A percentile compares a stretch with the other conserved stretches of the same genome.
Conservation (phyloP, 2,113 vertebrate species). For the Pteronura brasiliensis region DNA sequence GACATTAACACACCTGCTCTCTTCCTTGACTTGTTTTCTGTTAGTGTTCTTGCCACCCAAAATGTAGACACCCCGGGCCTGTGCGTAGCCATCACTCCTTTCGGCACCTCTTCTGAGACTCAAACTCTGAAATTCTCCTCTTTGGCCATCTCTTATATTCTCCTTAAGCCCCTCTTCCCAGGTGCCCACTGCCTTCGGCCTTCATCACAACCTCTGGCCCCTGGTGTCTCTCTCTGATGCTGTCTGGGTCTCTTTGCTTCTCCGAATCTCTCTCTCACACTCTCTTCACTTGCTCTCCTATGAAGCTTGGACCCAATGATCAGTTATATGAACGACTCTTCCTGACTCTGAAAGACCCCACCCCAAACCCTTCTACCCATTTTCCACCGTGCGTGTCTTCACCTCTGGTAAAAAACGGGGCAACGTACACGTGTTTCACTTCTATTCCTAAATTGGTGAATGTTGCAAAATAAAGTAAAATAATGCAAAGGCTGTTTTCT, state of each 20-base stretch:
- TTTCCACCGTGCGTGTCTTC: neutral
- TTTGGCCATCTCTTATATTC: no score
- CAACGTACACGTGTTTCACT: neutral
- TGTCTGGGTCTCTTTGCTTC: neutral
- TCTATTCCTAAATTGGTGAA: neutral
- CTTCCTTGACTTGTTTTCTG: neutral
- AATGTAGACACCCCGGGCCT: no score
- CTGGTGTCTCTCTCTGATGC: neutral
- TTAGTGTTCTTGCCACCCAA: neutral
- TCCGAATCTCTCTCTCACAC: neutral
- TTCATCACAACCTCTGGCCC: neutral
- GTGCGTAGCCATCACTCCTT: rapidly evolving
- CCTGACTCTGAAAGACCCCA: neutral
- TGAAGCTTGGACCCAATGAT: neutral
- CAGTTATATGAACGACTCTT: neutral
- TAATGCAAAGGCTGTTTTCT: neutral
- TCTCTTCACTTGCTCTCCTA: neutral
- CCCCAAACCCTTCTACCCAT: neutral
- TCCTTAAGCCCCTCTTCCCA: neutral
- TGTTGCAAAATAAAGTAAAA: neutral
- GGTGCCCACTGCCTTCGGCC: neutral
- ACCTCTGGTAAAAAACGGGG: neutral
- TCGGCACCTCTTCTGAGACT: neutral
- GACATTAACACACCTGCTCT: rapidly evolving
- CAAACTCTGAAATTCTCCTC: neutral